phyloP scores from a whole-genome alignment of 2,113 vertebrate genomes.

The Engraulis encrasicolus region DNA sequence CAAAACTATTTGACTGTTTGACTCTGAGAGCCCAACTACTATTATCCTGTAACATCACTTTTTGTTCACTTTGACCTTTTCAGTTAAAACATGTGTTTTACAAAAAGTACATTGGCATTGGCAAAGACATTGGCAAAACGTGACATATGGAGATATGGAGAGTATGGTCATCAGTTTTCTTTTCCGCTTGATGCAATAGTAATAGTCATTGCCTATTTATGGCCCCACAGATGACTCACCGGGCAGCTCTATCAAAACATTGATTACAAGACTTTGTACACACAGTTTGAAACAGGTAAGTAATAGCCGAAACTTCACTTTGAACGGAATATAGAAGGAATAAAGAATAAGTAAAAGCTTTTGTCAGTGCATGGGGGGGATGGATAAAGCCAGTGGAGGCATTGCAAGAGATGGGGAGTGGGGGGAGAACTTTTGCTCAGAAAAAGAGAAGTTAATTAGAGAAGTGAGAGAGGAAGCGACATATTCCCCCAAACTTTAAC shows the following conservation, averaged over 20 bases:
- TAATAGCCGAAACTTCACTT: not conserved
- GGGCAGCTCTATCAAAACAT: not conserved
- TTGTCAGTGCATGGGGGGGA: not conserved
- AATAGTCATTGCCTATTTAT: not conserved
- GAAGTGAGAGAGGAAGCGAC: conserved; percentile 32
- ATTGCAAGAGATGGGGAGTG: not conserved
- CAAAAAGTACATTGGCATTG: no score
- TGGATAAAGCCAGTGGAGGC: not conserved
- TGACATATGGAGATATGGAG: no score
- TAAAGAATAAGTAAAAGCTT: not conserved
- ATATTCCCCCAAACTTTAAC: not conserved
- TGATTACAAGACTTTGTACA: not conserved
- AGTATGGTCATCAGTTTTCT: not conserved
- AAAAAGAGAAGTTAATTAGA: conserved; percentile 56
- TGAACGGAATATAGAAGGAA: not conserved
- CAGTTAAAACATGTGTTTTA: no score
- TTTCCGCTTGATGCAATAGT: not conserved
- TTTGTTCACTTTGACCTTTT: no score
- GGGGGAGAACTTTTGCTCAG: not conserved
- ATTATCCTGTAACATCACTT: no score
- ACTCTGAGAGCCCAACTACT: no score
- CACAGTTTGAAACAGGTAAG: not conserved
- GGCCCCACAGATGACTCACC: not conserved
- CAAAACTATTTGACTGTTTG: no score
- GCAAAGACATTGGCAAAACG: no score